These are phyloP conservation scores for Staurois parvus DNA, from an alignment of 2,797 vertebrate species.

Conservation along the genomic window DNA sequence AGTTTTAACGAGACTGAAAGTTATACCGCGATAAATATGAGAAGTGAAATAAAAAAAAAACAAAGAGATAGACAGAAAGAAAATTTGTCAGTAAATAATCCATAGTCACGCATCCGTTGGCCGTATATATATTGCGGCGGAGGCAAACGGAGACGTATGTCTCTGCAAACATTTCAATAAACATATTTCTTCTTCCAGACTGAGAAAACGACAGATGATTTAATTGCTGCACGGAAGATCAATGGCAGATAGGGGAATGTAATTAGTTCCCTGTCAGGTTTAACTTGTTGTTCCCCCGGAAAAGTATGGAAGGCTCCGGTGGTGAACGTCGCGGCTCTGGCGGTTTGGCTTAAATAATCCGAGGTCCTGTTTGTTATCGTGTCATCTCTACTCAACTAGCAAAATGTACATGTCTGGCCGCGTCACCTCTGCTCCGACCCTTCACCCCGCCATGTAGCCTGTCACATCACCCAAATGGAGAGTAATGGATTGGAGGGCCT, in stretches of 20 bases:
- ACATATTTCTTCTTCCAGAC: conserved; percentile 31
- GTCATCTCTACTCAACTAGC: conserved; percentile 14
- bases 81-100: conserved; percentile 21
- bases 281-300: conserved; percentile 41
- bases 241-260: conserved; percentile 50
- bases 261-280: conserved; percentile 52
- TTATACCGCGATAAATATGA: conserved; percentile 18
- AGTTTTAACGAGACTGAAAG: conserved; percentile 15
- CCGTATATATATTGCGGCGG: background rate
- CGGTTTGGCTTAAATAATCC: conserved; percentile 15
- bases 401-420: conserved; percentile 40
- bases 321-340: background rate
- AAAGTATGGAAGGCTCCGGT: conserved; percentile 43
- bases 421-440: background rate
- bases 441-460: conserved; percentile 12
- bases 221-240: conserved; percentile 60
- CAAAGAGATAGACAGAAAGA: conserved; percentile 5
- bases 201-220: conserved; percentile 56
- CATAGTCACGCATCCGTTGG: background rate
- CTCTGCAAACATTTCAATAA: conserved; percentile 59
- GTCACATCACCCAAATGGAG: conserved; percentile 5
- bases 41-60: conserved; percentile 4
- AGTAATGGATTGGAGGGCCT: too few species aligned
- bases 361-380: conserved; percentile 37
- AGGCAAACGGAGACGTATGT: conserved; percentile 38